Evolutionary conservation across 2,888 invertebrate species (phyloP), one percentile per base, ranked within the genome.

Genomic region (Bhutanitis thaidina): DNA sequence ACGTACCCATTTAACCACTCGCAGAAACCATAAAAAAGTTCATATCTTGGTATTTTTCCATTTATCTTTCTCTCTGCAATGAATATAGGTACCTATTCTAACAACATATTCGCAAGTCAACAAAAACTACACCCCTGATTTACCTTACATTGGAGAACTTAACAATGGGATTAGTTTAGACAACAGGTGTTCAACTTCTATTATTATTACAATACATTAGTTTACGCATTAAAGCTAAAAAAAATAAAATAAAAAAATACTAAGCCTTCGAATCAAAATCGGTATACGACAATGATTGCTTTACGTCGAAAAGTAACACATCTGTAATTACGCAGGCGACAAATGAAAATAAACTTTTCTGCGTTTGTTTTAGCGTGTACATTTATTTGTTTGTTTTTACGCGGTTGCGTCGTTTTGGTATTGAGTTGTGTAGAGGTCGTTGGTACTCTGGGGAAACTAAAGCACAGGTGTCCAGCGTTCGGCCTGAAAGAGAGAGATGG

Each of bases 401-500:
- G 54, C 48, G 63, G 69, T 63, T 88, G 74, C 60, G 77, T 60
- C 74, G 59, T 81, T 83, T 70, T 59, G 68, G 61, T 61, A 62
- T 68, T 67, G 58, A 64, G 59, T 58, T 53, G 46, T 61, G 63
- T 72, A 86, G 87, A 89, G 89, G 89, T 89, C 89, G 89, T 87
- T 89, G 89, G 86, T 87, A 89, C 89, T 87, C 82, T 76, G 82
- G 86, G 89, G 88, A 89, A 87, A 88, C 87, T 88, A 84, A 89
- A 88, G 89, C 89, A 89, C 89, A 89, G 89, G 89, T 89, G 89
- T 89, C 87, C 89, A 86, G 82, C 89, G 89, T 80, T 89, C 84
- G 80, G 81, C 68, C 73, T 61, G 80, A 54, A 60, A 61, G 77
- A 85, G 59, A 61, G 76, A 75, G 86, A 81, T 35, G 44, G 68